Percentiles rank a stretch among this genome's conserved stretches.
These are phyloP conservation scores for Sussaba pulchella DNA, from an alignment of 2,888 invertebrate species.

Conservation along the genomic window DNA sequence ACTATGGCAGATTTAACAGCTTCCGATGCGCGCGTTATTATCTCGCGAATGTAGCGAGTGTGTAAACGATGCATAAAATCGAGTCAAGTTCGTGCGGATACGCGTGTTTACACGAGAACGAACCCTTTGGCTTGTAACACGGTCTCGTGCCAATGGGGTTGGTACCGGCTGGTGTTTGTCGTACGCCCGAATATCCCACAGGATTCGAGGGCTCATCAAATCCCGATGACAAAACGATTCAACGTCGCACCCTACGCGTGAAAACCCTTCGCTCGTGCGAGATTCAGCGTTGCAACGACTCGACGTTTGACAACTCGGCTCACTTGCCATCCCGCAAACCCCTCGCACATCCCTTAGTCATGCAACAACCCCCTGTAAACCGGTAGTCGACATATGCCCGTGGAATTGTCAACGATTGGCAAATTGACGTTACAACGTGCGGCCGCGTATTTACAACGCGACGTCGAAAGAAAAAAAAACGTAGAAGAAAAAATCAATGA, in stretches of 20 bases:
- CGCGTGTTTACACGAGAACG: conserved; percentile 12
- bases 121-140: conserved; percentile 18
- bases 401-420: conserved; percentile 17
- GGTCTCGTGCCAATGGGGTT: too few species aligned
- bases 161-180: too few species aligned
- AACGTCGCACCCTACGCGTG: too few species aligned
- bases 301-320: conserved; percentile 46
- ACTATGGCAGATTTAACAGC: conserved; percentile 47
- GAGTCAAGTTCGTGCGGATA: conserved; percentile 12
- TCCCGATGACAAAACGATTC: conserved; percentile 80
- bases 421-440: conserved; percentile 27
- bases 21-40: conserved; percentile 57
- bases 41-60: conserved; percentile 59
- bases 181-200: conserved; percentile 40
- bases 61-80: conserved; percentile 63
- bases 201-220: conserved; percentile 76
- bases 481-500: neutral
- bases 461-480: neutral
- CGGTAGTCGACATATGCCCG: conserved; percentile 59
- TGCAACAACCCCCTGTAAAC: conserved; percentile 45
- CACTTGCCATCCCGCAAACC: too few species aligned
- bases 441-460: neutral
- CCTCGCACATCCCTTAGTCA: conserved; percentile 27
- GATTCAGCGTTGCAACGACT: too few species aligned
- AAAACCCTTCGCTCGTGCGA: too few species aligned